These are phyloP conservation scores for Epinotia bilunana DNA, from an alignment of 2,888 invertebrate species.

Conservation along the genomic window DNA sequence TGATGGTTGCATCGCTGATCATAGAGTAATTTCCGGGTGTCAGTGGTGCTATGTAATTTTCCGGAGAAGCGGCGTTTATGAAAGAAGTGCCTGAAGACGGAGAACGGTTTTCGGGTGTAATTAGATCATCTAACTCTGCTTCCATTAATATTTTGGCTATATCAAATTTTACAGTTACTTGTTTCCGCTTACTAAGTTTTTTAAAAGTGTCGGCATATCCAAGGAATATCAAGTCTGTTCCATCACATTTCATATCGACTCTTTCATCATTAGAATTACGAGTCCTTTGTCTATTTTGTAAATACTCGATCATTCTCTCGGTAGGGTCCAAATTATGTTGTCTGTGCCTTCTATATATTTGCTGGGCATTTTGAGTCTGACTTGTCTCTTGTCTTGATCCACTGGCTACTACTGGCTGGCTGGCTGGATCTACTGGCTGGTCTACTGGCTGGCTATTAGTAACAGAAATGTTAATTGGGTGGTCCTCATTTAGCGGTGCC, in stretches of 20 bases:
- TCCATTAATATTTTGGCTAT: not conserved
- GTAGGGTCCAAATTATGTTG: not conserved
- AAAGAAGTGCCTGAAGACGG: not conserved
- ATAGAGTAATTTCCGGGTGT: not conserved
- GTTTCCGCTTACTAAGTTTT: not conserved
- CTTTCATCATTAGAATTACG: not conserved
- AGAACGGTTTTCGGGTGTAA: not conserved
- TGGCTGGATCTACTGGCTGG: too few relatives aligned
- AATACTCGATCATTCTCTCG: not conserved
- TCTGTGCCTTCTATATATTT: not conserved
- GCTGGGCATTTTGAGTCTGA: too few relatives aligned
- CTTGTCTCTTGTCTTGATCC: too few relatives aligned
- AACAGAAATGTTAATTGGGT: not conserved
- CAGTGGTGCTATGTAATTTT: not conserved
- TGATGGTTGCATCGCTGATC: not conserved
- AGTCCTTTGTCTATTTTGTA: not conserved
- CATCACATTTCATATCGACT: not conserved
- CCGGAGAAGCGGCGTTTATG: not conserved
- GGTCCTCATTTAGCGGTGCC: not conserved
- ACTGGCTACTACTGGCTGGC: too few relatives aligned
- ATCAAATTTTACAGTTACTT: not conserved
- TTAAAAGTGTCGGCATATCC: not conserved
- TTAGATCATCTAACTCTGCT: not conserved
- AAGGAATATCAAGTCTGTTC: not conserved
- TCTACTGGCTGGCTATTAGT: too few relatives aligned